Evolutionary conservation across 2,113 vertebrate genomes (phyloP), one percentile per base, ranked within the genome.

Genomic region (Zosterops lateralis): DNA sequence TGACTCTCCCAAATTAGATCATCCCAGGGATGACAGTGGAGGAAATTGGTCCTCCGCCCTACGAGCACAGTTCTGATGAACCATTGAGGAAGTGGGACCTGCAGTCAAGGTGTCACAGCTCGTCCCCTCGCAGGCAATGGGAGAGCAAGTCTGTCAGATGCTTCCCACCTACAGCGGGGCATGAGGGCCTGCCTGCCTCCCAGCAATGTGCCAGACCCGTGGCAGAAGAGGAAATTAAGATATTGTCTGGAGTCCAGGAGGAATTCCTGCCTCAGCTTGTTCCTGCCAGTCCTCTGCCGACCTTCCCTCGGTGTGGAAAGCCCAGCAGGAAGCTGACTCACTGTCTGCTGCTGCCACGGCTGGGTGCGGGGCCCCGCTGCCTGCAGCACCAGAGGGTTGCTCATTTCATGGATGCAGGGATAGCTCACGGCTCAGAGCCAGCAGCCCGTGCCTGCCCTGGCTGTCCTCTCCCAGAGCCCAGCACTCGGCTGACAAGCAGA

Each of bases 321-420:
- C 81, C 75, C 88, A 87, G 93, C 94, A 93, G 95, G 96, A 97
- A 96, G 89, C 94, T 96, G 95, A 96, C 79, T 96, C 95, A 92
- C 85, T 62, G 89, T 78, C 87, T 93, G 91, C 94, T 60, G 42
- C 90, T 2, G 47, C 82, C 80, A 40, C 0, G 9, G 56, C 79
- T 84, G 93, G 80, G 88, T 83, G 74, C 24, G 7, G 92, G 74
- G 88, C 78, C 40, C 40, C 38, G 67, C 84, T 60, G 91, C 73
- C 91, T 60, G 79, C 61, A 86, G 79, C 76, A 44, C 36, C 3
- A 2, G 8, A 38, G 62, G 28, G 22, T 32, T 77, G 81, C 45
- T 84, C 66, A 47, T 61, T 75, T 90, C 50, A 18, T 0, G 14
- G 79, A 78, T 48, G 72, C 51, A 66, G 71, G 62, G n/a, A 70